Base-by-base conservation (phyloP, 2,888 invertebrate species). In the Acrobasis repandana region DNA sequence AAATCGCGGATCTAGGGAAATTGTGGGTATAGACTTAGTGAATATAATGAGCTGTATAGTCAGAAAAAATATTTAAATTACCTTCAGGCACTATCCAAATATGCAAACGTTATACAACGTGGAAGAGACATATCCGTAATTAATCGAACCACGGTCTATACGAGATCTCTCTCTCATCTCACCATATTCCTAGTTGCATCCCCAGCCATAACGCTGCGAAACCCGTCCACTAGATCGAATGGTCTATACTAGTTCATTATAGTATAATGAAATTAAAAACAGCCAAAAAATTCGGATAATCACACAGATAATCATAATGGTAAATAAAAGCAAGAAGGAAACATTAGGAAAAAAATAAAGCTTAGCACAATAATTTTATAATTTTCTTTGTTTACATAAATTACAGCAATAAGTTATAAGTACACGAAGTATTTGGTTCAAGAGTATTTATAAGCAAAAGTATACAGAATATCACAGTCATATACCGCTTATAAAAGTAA, bases 391-490 rank as follows among this genome's bases (percentile, higher is more conserved):
- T 58, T 54, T 49, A 61, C 36, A 60, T n/a, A 59, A 9, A 49
- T n/a, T 56, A 50, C n/a, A 58, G 20, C 47, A 34, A 56, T 46
- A 34, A 8, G n/a, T 48, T 16, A 59, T 36, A 60, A 34, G 54
- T 56, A 58, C 59, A 62, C 43, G 61, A 63, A 66, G 60, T 73
- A 71, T 75, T 72, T 75, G 74, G 71, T 74, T 65, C 66, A 62
- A 54, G 38, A 47, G 20, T 57, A 58, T 54, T 61, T 51, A 58
- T 54, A 71, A 66, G 67, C 58, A 62, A 61, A 67, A 48, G 47
- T 58, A 65, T 61, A 64, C 60, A 64, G 64, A 70, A 71, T 85
- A 88, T 88, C 88, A 88, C 88, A 88, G 88, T 72, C 80, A 82
- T 60, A 86, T 88, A 88, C 86, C 76, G 86, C 88, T 73, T 62